Conservation (phyloP, 2,797 vertebrate species). For the Pempheris klunzingeri region DNA sequence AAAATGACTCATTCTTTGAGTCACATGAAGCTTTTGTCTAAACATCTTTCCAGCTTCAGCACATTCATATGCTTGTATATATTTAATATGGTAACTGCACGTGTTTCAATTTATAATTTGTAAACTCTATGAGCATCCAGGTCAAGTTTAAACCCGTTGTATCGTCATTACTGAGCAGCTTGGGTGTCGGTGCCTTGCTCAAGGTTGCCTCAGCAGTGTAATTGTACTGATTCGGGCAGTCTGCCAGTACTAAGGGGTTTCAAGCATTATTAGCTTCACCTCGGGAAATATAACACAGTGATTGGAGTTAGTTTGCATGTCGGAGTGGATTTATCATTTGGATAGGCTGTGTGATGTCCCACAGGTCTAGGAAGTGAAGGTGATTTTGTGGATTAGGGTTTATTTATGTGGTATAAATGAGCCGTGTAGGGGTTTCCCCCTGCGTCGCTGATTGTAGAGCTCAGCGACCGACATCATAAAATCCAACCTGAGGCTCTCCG, state of each 20-base stretch:
- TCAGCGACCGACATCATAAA: constrained; percentile 1
- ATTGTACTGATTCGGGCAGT: background rate
- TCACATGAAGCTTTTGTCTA: background rate
- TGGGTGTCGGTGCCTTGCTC: background rate
- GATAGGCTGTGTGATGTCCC: constrained; percentile 9
- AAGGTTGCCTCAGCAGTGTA: background rate
- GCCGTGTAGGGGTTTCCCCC: constrained; percentile 12
- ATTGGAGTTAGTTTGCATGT: constrained; percentile 45
- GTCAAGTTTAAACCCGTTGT: no score
- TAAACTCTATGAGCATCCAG: no score
- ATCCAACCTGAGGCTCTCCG: constrained; percentile 3
- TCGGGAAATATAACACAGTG: background rate
- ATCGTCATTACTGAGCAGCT: background rate
- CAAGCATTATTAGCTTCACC: background rate
- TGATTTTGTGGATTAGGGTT: constrained; percentile 37
- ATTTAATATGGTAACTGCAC: no score
- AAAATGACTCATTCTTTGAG: no score
- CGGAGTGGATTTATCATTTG: constrained; percentile 14
- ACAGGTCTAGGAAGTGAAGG: constrained; percentile 31
- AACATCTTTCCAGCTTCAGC: background rate
- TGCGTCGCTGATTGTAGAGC: background rate
- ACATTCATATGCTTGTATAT: no score
- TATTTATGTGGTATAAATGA: constrained; percentile 16
- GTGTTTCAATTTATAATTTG: no score
- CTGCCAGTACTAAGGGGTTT: background rate